Base-by-base conservation (phyloP, 1,140 invertebrate genomes). In the Zaprionus camerounensis region DNA sequence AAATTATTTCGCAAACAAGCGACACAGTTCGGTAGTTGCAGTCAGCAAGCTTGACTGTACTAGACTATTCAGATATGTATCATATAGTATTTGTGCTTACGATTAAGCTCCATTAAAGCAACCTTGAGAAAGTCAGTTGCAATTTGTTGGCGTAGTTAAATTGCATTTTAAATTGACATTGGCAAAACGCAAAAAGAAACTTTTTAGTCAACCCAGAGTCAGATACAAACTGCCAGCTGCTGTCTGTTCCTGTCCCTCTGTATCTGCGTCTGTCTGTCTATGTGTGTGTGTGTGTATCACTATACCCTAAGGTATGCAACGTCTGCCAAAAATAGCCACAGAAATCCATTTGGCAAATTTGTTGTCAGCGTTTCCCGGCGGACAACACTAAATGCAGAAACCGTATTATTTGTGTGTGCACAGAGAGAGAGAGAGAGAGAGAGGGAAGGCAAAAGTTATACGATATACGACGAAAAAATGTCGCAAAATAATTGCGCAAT, bases 81-180 rank as follows among this genome's bases (percentile, higher is more conserved):
- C 11, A 17, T 61, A 22, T 62, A 59, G 24, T 11, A 28, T 55
- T 51, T 2, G 12, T 58, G n/a, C n/a, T 15, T 44, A 9, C 20
- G 38, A 49, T 72, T 66, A 28, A 24, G n/a, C 13, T 56, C 15
- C 59, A 56, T 61, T 55, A 55, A 67, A 13, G 64, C 6, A 15
- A 15, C 41, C 56, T 53, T 56, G 38, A 12, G 17, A 0, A 12
- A 7, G 28, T 26, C 38, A 78, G 56, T 56, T 81, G 41, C 56
- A 58, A 63, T 80, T 55, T 55, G 66, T 64, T 68, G 59, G 62
- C 70, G 80, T 77, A 79, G 83, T 78, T 70, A 71, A 87, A 87
- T 82, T 82, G 81, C 81, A 82, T 88, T 87, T 88, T 68, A 84
- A 87, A 87, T 88, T 75, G 77, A 87, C 71, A 82, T 75, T 82